Conservation (phyloP, 1,140 invertebrate species). For the Drosophila ficusphila region DNA sequence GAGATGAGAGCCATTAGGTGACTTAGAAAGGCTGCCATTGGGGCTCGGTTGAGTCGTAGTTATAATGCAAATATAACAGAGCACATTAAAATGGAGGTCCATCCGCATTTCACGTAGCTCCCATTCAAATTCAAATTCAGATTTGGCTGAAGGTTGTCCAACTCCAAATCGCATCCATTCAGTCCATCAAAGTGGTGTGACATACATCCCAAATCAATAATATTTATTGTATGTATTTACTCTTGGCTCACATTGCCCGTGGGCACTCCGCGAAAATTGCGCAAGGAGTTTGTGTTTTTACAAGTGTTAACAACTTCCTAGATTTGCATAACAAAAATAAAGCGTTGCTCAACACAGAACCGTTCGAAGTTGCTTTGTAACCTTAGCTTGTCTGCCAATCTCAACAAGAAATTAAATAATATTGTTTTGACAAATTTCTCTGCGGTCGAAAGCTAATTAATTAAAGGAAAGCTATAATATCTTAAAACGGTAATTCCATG, state of each 20-base stretch:
- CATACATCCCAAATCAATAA: slow-evolving; percentile 35
- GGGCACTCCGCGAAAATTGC: slow-evolving; percentile 11
- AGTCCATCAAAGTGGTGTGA: slow-evolving; percentile 12
- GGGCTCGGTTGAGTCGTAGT: slow-evolving; percentile 2
- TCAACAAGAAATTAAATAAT: slow-evolving; percentile 9
- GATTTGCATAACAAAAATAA: slow-evolving; percentile 16
- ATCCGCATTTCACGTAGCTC: slow-evolving; percentile 64
- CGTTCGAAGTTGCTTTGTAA: slow-evolving; percentile 8
- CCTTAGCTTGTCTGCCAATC: not conserved
- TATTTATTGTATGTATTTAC: slow-evolving; percentile 13
- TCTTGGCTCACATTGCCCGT: slow-evolving; percentile 11
- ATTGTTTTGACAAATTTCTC: slow-evolving; percentile 10
- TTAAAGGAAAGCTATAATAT: no score
- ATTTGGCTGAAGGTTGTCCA: slow-evolving; percentile 41
- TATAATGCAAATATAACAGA: slow-evolving; percentile 66
- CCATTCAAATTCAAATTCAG: slow-evolving; percentile 58
- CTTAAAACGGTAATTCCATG: no score
- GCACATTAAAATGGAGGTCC: slow-evolving; percentile 44
- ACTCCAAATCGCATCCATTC: slow-evolving; percentile 39
- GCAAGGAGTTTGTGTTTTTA: slow-evolving; percentile 5
- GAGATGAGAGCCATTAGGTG: slow-evolving; percentile 52
- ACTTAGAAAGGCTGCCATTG: slow-evolving; percentile 55
- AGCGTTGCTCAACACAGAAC: slow-evolving; percentile 4
- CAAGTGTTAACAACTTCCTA: not conserved
- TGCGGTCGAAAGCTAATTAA: not conserved